Evolutionary conservation across 1,140 invertebrate species (phyloP), one percentile per base, ranked within the genome.

Genomic region (Drosophila truncata): DNA sequence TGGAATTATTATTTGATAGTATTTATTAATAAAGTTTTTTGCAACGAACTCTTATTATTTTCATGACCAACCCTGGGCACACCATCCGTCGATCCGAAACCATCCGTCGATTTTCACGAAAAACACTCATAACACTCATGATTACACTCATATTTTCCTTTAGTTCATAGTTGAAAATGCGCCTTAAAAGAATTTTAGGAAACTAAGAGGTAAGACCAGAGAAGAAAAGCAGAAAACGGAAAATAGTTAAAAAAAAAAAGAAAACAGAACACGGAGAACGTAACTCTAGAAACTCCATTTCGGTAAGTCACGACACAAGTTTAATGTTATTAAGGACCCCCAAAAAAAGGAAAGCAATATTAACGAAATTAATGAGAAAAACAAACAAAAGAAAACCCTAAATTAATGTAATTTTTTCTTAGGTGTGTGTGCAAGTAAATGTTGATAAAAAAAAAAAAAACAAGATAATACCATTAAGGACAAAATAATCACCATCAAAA

Each of bases 21-120:
- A 87, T 87, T 87, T 87, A 87, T 87, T 83, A 87, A 87, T 87
- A 87, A 87, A 87, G 83, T 88, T 87, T 85, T 88, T 87, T 87
- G 77, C 80, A 83, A 80, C 66, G 61, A 76, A 73, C 23, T 13
- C 50, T 50, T 69, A 16, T 67, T 39, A 27, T 41, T 72, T 71
- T 60, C 3, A 50, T 41, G n/a, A 37, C 35, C 62, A 23, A 11
- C 42, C 33, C 50, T 37, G 63, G 52, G 20, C 64, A 58, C 64
- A 58, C 44, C 44, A 64, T 57, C 71, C 67, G 59, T 64, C 58
- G 42, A 71, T 70, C 42, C 35, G 65, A 46, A 59, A 37, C 42
- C 35, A 72, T 72, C 67, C 69, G 66, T 72, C 69, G 69, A 72
- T 71, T 59, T 70, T 50, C 27, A 47, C n/a, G 6, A 46, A 44